Percentiles rank a stretch among this genome's conserved stretches.
Conservation (phyloP, 1,140 invertebrate species). For the Camponotus pennsylvanicus region DNA sequence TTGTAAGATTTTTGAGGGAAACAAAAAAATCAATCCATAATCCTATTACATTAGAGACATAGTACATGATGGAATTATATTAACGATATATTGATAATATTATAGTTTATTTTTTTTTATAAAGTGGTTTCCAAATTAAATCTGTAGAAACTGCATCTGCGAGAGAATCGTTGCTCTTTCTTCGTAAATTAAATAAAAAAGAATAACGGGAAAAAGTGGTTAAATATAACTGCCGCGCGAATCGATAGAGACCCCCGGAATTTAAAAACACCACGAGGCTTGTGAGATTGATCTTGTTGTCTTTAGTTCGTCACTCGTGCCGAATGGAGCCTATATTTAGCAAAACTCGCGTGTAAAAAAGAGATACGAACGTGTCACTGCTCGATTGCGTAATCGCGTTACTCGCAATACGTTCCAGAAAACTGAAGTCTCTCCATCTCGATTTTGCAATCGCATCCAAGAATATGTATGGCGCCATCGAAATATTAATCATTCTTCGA, state of each 20-base stretch:
- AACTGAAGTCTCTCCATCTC: conserved; percentile 53
- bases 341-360: conserved; percentile 67
- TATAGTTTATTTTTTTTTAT: no score
- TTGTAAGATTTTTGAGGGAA: no score
- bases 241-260: conserved; percentile 37
- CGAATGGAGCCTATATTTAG: conserved; percentile 68
- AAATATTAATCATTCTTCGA: conserved; percentile 29
- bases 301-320: conserved; percentile 52
- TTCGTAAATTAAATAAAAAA: conserved; percentile 15
- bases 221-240: conserved; percentile 34
- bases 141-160: no score
- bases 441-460: conserved; percentile 55
- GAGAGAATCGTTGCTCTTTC: neutral
- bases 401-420: conserved; percentile 62
- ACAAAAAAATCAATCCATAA: neutral
- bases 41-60: neutral
- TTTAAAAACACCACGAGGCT: neutral
- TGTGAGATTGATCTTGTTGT: conserved; percentile 26
- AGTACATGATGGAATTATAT: neutral
- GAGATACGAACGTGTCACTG: conserved; percentile 68
- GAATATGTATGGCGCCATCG: conserved; percentile 5
- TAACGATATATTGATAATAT: neutral
- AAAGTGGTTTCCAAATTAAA: no score
- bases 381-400: conserved; percentile 68
- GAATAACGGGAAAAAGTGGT: conserved; percentile 33